Conservation (phyloP, 1,140 invertebrate genomes). For the Oreohelix idahoensis region DNA sequence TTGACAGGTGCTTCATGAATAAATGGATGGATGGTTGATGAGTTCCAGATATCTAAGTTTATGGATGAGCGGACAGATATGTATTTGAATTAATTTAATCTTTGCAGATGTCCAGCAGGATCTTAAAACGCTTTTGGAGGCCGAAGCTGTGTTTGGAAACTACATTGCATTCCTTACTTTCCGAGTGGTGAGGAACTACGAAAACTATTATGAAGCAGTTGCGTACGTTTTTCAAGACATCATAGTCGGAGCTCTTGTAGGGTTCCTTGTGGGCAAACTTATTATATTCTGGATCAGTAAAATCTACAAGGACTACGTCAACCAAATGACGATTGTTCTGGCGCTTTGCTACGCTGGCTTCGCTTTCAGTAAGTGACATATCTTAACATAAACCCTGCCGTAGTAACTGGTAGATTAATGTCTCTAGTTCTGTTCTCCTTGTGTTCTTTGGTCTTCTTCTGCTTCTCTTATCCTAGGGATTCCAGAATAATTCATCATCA, state of each 20-base stretch:
- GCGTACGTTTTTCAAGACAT: neutral
- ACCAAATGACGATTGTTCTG: conserved; percentile 17
- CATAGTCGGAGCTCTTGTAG: neutral
- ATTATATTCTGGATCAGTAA: conserved; percentile 15
- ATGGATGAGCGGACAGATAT: no score
- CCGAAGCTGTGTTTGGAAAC: conserved; percentile 1
- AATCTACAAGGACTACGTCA: conserved; percentile 16
- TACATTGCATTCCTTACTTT: neutral
- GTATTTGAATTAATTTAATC: neutral
- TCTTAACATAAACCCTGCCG: no score
- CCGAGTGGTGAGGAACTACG: no score
- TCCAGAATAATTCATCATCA: no score
- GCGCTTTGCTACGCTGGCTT: neutral
- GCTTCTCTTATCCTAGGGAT: no score
- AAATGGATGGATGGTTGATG: no score
- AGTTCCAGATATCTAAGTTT: no score
- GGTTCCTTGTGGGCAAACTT: conserved; percentile 7
- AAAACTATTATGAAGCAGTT: neutral
- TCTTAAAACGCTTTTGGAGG: neutral
- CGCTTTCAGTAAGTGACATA: conserved; percentile 8
- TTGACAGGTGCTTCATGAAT: no score
- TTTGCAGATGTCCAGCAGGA: neutral
- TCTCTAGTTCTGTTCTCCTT: no score
- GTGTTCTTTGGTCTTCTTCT: no score
- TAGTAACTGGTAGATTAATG: no score